Evolutionary conservation across 2,797 vertebrate genomes (phyloP), one percentile per base, ranked within the genome.

Genomic region (Tachyglossus aculeatus): DNA sequence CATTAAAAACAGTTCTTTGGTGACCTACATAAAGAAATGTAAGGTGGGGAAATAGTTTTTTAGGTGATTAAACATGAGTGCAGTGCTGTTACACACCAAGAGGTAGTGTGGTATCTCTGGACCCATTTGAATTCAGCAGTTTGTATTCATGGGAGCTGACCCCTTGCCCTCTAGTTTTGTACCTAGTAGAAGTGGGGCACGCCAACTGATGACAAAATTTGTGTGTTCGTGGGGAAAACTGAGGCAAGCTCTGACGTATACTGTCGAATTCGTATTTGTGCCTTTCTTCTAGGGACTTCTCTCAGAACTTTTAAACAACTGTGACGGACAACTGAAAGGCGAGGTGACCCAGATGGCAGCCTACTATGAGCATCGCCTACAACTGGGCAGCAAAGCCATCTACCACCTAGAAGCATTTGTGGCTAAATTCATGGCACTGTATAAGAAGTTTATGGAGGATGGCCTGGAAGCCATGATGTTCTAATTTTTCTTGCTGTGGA

Each of bases 361-460:
- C 5, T 94, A 91, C 82, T 99, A 99, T 14, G 98, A 99, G 43
- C 98, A 99, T 88, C 90, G 97, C 37, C 92, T 99, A 31, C 97
- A 99, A 86, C 83, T 98, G 63, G 98, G 98, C 73, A 99, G 29
- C 92, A 99, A 99, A 89, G 95, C 96, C 19, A 95, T 99, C 86
- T 98, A 98, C 93, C 98, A 99, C 87, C 91, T 99, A 43, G 98
- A 99, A 91, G 98, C 98, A 1, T 99, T 99, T 84, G 94, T 95
- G 9, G 98, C 97, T 77, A 98, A 96, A 84, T 99, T 99, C 81
- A 99, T 99, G 98, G 95, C 98, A 59, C 88, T 98, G 66, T 99
- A 99, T 88, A 99, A 99, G 93, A 98, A 96, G 86, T 99, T 99
- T 74, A 98, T 99, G 98, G 98, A 99, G 73, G 98, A 99, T 14